Percentiles rank a stretch among this genome's conserved stretches.
These are phyloP conservation scores for Eremobia ochroleuca DNA, from an alignment of 2,888 invertebrate species.

Conservation along the genomic window DNA sequence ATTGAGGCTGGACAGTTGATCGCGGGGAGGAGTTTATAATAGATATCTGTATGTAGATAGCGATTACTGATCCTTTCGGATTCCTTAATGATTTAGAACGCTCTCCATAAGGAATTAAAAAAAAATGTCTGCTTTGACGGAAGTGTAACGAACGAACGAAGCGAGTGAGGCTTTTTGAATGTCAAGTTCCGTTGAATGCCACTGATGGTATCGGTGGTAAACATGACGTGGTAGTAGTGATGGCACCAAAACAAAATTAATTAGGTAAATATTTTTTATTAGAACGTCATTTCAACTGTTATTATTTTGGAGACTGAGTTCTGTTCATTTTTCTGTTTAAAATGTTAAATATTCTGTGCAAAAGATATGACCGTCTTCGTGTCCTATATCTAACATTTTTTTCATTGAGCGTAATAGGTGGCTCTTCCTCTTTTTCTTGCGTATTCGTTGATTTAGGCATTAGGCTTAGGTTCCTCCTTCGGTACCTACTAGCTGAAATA, in stretches of 20 bases:
- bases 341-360: constrained; percentile 78
- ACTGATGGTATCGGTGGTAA: not conserved
- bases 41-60: not conserved
- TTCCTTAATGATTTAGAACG: not conserved
- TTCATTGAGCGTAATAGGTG: constrained; percentile 66
- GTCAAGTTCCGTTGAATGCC: not conserved
- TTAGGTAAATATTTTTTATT: constrained; percentile 34
- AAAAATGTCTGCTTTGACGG: not conserved
- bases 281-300: constrained; percentile 25
- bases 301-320: constrained; percentile 59
- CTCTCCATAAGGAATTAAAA: not conserved
- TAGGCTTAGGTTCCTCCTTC: constrained; percentile 72
- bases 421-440: constrained; percentile 62
- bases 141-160: not conserved
- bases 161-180: not conserved
- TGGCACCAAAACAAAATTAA: not conserved
- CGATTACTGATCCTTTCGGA: no score
- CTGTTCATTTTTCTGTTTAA: constrained; percentile 76
- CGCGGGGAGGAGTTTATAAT: not conserved
- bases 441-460: constrained; percentile 57
- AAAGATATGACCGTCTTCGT: constrained; percentile 73
- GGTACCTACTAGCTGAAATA: constrained; percentile 62
- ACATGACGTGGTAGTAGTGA: not conserved
- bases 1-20: not conserved
- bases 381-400: constrained; percentile 74